Conservation (phyloP, 2,113 vertebrate genomes). For the Garra rufa region DNA sequence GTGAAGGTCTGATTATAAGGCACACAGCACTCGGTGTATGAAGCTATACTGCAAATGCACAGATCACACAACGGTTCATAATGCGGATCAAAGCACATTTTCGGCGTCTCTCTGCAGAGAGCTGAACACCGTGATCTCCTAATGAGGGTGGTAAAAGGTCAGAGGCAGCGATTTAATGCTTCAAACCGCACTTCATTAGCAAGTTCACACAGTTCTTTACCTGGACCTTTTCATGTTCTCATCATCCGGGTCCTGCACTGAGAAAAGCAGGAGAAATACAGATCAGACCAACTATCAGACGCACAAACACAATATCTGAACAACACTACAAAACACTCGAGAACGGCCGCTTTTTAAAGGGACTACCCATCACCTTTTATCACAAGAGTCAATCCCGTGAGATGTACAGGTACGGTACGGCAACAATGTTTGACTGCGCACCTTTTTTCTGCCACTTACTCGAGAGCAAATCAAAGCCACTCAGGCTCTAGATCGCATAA, state of each 20-base stretch:
- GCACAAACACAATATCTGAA: conserved; percentile 8
- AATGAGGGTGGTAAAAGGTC: conserved; percentile 24
- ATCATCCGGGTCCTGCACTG: conserved; percentile 96
- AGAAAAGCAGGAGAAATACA: conserved; percentile 73
- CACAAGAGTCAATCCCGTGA: not conserved
- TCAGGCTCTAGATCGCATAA: not conserved
- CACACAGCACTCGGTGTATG: not conserved
- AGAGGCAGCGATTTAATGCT: conserved; percentile 32
- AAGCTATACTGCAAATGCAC: conserved; percentile 2
- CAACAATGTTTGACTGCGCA: not conserved
- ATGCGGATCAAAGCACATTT: conserved; percentile 31
- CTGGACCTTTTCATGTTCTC: conserved; percentile 88
- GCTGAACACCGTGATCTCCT: not conserved
- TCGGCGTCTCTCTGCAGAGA: conserved; percentile 4
- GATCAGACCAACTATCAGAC: conserved; percentile 59
- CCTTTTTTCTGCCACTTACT: not conserved
- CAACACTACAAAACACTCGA: not conserved
- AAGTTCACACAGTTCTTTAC: conserved; percentile 76
- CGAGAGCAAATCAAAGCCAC: conserved; percentile 16
- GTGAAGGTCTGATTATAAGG: conserved; percentile 24
- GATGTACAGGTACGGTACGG: not conserved
- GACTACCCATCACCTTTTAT: not conserved
- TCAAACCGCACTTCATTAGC: conserved; percentile 37
- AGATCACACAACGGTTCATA: conserved; percentile 19
- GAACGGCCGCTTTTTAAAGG: not conserved